phyloP scores from a whole-genome alignment of 2,888 invertebrate species.

The Adela reaumurella region DNA sequence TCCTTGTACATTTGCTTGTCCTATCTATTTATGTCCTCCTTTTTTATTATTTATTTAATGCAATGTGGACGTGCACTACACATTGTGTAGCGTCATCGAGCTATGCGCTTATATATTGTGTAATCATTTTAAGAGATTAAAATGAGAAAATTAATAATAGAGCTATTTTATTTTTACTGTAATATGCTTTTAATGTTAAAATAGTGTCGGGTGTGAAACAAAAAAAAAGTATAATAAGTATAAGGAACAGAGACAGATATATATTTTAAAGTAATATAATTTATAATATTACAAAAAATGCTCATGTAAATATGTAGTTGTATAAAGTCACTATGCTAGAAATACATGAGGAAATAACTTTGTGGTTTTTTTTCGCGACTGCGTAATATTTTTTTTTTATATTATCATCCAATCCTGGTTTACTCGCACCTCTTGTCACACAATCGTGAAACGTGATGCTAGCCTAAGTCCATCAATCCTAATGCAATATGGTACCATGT shows the following conservation, averaged over 20 bases:
- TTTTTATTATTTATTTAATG: background rate
- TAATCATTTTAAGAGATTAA: background rate
- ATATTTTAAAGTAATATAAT: constrained; percentile 1
- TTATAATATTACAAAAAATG: background rate
- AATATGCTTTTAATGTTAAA: background rate
- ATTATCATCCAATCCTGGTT: too few relatives aligned
- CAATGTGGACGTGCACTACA: too few relatives aligned
- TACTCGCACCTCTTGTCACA: too few relatives aligned
- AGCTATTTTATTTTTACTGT: background rate
- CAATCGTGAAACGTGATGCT: too few relatives aligned
- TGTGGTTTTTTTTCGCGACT: background rate
- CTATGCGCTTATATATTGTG: background rate
- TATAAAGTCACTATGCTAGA: background rate
- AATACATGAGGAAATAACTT: background rate
- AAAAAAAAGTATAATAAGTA: background rate
- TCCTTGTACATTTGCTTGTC: background rate
- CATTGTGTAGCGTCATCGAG: background rate
- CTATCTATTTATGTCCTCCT: background rate
- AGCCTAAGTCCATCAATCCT: too few relatives aligned
- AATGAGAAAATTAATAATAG: background rate
- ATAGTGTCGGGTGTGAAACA: background rate
- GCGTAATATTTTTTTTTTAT: too few relatives aligned
- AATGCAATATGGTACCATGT: too few relatives aligned
- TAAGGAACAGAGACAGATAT: background rate
- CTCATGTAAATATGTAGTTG: constrained; percentile 1